These are phyloP conservation scores for Sclerurus mexicanus DNA, from an alignment of 2,113 vertebrate species.

Conservation along the genomic window DNA sequence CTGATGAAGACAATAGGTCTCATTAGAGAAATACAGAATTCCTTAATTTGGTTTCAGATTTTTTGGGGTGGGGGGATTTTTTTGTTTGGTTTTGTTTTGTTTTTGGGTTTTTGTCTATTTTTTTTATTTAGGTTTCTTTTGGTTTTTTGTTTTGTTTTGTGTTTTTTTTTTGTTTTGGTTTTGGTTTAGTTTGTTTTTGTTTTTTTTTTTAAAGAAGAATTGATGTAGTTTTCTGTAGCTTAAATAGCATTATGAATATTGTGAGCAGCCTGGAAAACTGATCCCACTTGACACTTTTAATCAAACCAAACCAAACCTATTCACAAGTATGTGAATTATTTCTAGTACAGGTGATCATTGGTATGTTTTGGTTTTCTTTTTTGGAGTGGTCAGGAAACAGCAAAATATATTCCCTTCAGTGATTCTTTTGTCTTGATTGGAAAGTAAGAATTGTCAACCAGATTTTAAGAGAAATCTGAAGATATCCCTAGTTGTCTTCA, in stretches of 20 bases:
- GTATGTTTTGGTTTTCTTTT: not conserved
- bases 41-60: too few relatives aligned
- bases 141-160: too few relatives aligned
- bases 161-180: too few relatives aligned
- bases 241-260: not conserved
- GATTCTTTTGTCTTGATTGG: not conserved
- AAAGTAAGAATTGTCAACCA: not conserved
- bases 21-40: not conserved
- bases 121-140: too few relatives aligned
- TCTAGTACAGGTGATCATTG: not conserved
- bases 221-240: not conserved
- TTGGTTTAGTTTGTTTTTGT: too few relatives aligned
- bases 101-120: too few relatives aligned
- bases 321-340: not conserved
- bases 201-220: not conserved
- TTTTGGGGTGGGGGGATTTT: too few relatives aligned
- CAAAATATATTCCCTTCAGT: not conserved
- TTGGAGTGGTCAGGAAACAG: accelerated
- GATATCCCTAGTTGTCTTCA: accelerated
- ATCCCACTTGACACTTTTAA: accelerated
- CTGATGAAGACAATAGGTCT: not conserved
- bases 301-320: not conserved
- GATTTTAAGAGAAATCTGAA: not conserved
- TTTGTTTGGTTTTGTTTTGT: not conserved
- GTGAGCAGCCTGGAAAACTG: not conserved